phyloP scores from a whole-genome alignment of 2,797 vertebrate genomes.

The Molossus alvarezi region DNA sequence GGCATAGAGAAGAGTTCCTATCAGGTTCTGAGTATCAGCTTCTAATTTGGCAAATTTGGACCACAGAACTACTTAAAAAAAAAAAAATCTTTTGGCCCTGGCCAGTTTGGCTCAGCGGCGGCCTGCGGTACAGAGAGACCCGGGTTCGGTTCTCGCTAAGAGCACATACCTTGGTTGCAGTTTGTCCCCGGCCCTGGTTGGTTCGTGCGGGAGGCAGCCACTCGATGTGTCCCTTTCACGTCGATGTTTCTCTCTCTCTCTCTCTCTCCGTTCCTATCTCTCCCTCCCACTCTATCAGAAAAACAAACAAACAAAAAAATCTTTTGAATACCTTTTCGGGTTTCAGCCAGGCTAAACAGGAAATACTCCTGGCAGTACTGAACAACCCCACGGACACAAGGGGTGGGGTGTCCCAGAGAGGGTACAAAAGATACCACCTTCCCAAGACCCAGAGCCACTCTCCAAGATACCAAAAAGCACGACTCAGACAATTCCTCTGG shows the following conservation, averaged over 20 bases:
- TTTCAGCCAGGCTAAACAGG: background rate
- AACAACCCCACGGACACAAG: background rate
- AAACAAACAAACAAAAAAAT: background rate
- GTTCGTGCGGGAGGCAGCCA: too few relatives aligned
- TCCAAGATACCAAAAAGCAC: background rate
- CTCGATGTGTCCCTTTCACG: too few relatives aligned
- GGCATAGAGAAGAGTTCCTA: background rate
- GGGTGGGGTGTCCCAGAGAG: background rate
- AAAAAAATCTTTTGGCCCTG: background rate
- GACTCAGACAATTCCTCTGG: background rate
- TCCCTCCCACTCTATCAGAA: too few relatives aligned
- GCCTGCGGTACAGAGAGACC: too few relatives aligned
- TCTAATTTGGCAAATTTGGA: background rate
- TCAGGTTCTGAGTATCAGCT: background rate
- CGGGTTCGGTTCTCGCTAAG: too few relatives aligned
- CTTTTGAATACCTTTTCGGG: background rate
- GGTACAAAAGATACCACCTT: background rate
- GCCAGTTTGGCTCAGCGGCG: too few relatives aligned
- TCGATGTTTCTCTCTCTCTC: too few relatives aligned
- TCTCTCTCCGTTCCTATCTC: too few relatives aligned
- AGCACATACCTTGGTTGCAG: too few relatives aligned
- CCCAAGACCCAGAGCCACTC: background rate
- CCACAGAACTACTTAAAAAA: background rate
- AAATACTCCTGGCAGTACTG: background rate
- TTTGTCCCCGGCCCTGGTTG: too few relatives aligned